Evolutionary conservation across 1,140 invertebrate species (phyloP), one percentile per base, ranked within the genome.

Genomic region (Fopius arisanus): DNA sequence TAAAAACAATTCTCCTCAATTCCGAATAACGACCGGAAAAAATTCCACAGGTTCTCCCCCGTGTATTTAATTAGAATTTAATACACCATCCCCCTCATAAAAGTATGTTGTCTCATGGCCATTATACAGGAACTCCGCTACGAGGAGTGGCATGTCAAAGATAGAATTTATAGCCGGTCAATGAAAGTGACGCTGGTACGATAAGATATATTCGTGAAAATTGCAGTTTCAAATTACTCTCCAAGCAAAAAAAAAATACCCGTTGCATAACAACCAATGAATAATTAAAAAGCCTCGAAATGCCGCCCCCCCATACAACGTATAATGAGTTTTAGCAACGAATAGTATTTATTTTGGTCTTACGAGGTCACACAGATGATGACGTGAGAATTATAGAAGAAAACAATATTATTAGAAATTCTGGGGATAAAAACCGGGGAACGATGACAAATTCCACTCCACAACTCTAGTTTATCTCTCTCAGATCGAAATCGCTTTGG

Each of bases 331-430:
- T 59, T 43, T 68, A 48, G 40, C 67, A 65, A 65, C 16, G 29
- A 33, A 65, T 31, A 59, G 23, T 59, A 65, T 51, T 70, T 54
- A 54, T 70, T 51, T 70, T 70, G 48, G 26, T 59, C 28, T 33
- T 48, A 37, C 51, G 62, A 65, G 62, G 62, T n/a, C 62, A 33
- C 26, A 10, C 23, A 59, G 54, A 21, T n/a, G 54, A 62, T 65
- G 62, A 65, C 16, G 26, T 65, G n/a, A 12, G 12, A 33, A 12
- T 29, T 14, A 65, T 65, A 31, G 10, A 37, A 33, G 10, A 62
- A 21, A 62, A 62, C 12, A 65, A 31, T 65, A 31, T 31, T 65
- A 66, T 33, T 59, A 51, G 43, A 51, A 51, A 19, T 16, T 51
- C 43, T n/a, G 43, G 19, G 19, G 19, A 16, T 48, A n/a, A 48